Evolutionary conservation across 2,797 vertebrate genomes (phyloP).

Genomic region (Perodicticus potto): DNA sequence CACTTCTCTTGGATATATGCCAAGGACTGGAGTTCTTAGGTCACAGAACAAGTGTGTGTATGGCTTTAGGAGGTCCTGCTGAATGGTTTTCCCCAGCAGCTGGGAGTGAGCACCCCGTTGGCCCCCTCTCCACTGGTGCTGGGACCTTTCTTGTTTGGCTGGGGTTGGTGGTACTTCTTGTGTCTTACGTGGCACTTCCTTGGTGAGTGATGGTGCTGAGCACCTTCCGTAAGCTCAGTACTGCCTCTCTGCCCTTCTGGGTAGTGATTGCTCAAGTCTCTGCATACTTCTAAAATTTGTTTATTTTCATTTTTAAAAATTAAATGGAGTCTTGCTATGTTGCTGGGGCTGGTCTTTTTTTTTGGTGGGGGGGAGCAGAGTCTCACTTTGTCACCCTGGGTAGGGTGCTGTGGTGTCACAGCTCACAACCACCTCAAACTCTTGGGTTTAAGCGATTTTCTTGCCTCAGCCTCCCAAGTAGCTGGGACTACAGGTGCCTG

Average conservation of each 20-base stretch:
- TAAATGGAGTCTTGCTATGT: neutral
- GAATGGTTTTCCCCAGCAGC: too few relatives aligned
- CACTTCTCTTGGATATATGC: rapidly evolving
- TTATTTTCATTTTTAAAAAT: neutral
- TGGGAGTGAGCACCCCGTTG: too few relatives aligned
- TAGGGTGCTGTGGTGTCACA: too few relatives aligned
- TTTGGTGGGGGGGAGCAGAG: too few relatives aligned
- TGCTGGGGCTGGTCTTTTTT: neutral
- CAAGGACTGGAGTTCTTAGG: neutral
- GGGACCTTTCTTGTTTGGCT: rapidly evolving
- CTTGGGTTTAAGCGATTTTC: too few relatives aligned
- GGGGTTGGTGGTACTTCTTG: rapidly evolving
- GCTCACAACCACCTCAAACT: too few relatives aligned
- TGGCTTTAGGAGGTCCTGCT: neutral
- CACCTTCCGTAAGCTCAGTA: neutral
- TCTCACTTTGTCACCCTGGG: too few relatives aligned
- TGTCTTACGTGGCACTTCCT: neutral
- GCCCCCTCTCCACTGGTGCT: neutral
- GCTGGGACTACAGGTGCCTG: too few relatives aligned
- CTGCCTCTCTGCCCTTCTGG: neutral
- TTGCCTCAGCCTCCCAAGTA: too few relatives aligned
- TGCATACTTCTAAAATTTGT: neutral
- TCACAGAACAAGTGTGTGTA: neutral
- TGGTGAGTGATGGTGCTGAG: rapidly evolving
- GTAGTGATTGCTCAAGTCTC: neutral